These are phyloP conservation scores for Heliconius ethilla DNA, from an alignment of 2,888 invertebrate genomes.

Conservation along the genomic window DNA sequence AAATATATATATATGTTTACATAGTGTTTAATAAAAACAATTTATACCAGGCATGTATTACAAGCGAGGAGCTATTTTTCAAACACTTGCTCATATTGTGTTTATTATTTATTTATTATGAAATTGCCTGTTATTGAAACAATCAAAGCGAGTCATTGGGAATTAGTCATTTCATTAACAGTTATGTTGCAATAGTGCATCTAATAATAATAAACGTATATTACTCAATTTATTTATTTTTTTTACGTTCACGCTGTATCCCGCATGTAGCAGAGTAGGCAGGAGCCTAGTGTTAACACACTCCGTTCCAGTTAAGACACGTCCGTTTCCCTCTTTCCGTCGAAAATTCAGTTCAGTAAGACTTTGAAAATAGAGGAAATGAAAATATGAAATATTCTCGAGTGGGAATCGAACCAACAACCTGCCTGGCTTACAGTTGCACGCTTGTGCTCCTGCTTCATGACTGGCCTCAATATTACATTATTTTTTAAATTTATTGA, in stretches of 20 bases:
- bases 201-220: too few relatives aligned
- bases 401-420: too few relatives aligned
- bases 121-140: background rate
- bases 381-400: too few relatives aligned
- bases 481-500: too few relatives aligned
- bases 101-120: background rate
- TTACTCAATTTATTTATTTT: too few relatives aligned
- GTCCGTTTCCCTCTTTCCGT: background rate
- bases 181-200: background rate
- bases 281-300: background rate
- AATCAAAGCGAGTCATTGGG: conserved; percentile 12
- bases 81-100: background rate
- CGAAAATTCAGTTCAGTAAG: too few relatives aligned
- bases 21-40: conserved; percentile 1
- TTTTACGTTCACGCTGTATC: background rate
- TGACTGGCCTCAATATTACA: too few relatives aligned
- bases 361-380: background rate
- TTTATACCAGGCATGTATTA: conserved; percentile 1
- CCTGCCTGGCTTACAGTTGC: too few relatives aligned
- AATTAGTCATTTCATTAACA: background rate
- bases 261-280: background rate
- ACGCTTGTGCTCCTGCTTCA: too few relatives aligned
- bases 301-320: background rate
- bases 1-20: too few relatives aligned
- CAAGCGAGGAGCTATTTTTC: background rate